Conservation (phyloP, 1,140 invertebrate species). For the Atta colombica region DNA sequence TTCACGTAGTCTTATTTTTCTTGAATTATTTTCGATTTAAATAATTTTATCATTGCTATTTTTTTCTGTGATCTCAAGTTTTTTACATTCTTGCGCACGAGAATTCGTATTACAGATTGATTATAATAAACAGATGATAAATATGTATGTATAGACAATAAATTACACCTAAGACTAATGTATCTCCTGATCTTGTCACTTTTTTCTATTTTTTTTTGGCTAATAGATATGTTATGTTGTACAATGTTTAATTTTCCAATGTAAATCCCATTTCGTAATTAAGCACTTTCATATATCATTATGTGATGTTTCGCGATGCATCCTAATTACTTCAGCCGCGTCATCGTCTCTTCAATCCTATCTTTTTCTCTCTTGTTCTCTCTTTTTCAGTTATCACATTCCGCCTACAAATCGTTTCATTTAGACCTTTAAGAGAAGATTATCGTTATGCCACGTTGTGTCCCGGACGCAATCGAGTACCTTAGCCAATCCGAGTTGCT, state of each 20-base stretch:
- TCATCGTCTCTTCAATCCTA: background rate
- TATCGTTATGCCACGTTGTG: constrained; percentile 58
- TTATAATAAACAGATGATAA: too few species aligned
- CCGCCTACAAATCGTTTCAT: constrained; percentile 73
- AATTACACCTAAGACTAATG: too few species aligned
- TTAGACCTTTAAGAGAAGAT: constrained; percentile 71
- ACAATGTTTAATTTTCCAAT: constrained; percentile 22
- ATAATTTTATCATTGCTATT: background rate
- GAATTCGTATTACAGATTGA: background rate
- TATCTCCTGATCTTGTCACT: background rate
- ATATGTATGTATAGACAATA: too few species aligned
- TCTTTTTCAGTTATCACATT: constrained; percentile 65
- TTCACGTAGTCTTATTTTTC: background rate
- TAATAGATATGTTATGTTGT: background rate
- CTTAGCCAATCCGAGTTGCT: constrained; percentile 61
- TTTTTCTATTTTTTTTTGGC: background rate
- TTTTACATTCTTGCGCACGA: background rate
- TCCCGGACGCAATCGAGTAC: constrained; percentile 69
- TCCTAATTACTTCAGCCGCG: constrained; percentile 5
- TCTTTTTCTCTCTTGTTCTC: constrained; percentile 48
- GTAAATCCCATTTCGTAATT: constrained; percentile 5
- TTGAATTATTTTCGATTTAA: background rate
- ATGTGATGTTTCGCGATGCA: constrained; percentile 20
- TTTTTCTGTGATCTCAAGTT: background rate
- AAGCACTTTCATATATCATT: background rate